Conservation (phyloP, 2,797 vertebrate species). For the Iguana delicatissima region DNA sequence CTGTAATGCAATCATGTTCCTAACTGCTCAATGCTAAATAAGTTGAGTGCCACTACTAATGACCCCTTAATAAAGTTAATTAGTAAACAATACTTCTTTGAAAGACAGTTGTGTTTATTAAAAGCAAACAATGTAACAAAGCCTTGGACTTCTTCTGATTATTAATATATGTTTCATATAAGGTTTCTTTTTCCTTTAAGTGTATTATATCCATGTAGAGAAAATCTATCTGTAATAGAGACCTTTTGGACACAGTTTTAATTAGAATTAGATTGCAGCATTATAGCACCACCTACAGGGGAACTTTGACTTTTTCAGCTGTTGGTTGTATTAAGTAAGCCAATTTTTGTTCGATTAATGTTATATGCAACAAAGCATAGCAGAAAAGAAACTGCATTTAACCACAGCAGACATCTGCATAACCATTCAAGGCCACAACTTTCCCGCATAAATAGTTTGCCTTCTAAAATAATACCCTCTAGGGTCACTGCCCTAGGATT, state of each 20-base stretch:
- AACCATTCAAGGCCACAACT: not conserved
- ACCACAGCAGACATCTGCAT: not conserved
- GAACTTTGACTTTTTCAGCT: constrained; percentile 58
- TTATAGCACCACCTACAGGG: constrained; percentile 84
- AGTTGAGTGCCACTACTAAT: not conserved
- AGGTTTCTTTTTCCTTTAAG: constrained; percentile 11
- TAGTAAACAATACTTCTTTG: not conserved
- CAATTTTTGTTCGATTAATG: not conserved
- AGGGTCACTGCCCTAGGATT: not conserved
- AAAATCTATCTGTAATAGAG: constrained; percentile 43
- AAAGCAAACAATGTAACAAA: not conserved
- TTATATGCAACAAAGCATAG: not conserved
- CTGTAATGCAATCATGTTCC: not conserved
- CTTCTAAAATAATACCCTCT: not conserved
- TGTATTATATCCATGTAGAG: not conserved
- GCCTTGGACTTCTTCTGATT: constrained; percentile 26
- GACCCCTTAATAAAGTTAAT: not conserved
- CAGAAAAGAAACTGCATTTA: not conserved
- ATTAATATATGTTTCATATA: not conserved
- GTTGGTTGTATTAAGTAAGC: not conserved
- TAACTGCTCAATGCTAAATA: not conserved
- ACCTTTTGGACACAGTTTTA: constrained; percentile 25
- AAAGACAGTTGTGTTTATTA: not conserved
- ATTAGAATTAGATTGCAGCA: constrained; percentile 73
- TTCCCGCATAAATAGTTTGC: not conserved